Evolutionary conservation across 2,797 vertebrate species (phyloP).

Genomic region (Notamacropus eugenii): DNA sequence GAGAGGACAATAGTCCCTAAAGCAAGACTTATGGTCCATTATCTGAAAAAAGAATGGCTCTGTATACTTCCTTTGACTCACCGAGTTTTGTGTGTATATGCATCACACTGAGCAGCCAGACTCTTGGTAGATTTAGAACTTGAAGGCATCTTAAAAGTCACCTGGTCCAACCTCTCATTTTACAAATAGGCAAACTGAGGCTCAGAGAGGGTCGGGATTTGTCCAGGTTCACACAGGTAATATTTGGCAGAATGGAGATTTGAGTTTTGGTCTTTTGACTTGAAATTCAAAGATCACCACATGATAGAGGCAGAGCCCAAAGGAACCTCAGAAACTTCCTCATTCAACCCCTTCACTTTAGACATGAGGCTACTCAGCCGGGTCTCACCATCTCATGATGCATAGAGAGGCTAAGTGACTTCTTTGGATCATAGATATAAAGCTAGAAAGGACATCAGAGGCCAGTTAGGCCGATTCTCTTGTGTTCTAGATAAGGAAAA

Average conservation of each 20-base stretch:
- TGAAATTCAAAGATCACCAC: background rate
- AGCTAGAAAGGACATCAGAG: too few species aligned
- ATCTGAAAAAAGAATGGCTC: background rate
- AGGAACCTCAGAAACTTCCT: background rate
- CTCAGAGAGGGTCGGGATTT: background rate
- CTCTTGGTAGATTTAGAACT: background rate
- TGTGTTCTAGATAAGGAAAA: background rate
- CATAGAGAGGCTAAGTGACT: background rate
- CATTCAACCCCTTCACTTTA: background rate
- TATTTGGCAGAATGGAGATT: background rate
- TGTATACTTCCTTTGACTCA: background rate
- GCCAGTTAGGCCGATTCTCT: rapidly evolving
- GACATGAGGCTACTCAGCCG: background rate
- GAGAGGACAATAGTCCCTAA: background rate
- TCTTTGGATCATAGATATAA: background rate
- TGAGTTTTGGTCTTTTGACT: background rate
- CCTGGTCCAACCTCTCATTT: background rate
- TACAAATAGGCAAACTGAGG: background rate
- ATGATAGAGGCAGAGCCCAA: background rate
- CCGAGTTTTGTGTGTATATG: too few species aligned
- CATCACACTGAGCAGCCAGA: background rate
- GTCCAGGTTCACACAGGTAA: background rate
- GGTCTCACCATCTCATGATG: background rate
- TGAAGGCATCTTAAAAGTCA: background rate
- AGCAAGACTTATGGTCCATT: background rate